A percentile compares a stretch with the other conserved stretches of the same genome.
These are phyloP conservation scores for Coelogynopora nodosa DNA, from an alignment of 2,888 invertebrate genomes.

Conservation along the genomic window DNA sequence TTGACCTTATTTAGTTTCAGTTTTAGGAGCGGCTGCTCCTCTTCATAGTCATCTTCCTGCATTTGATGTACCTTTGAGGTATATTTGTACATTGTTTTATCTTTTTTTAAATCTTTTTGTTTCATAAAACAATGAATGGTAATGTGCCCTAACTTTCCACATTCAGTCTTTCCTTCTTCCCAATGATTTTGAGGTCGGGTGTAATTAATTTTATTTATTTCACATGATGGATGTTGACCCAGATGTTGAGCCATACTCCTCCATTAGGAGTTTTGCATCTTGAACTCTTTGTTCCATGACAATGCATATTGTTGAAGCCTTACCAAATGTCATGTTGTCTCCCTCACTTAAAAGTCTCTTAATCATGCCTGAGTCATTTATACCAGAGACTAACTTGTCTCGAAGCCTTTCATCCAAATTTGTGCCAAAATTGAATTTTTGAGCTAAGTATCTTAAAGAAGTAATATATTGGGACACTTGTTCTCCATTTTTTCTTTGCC, in stretches of 20 bases:
- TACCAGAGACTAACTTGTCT: neutral
- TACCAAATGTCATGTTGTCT: neutral
- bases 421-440: neutral
- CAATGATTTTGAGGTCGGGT: neutral
- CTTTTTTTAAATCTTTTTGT: neutral
- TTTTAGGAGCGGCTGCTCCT: neutral
- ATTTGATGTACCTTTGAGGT: slow-evolving; percentile 13
- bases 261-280: neutral
- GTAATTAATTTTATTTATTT: slow-evolving; percentile 18
- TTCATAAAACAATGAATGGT: slow-evolving; percentile 9
- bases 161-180: slow-evolving; percentile 3
- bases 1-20: neutral
- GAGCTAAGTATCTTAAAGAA: neutral
- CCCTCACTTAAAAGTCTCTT: neutral
- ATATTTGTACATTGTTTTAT: slow-evolving; percentile 1
- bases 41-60: neutral
- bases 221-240: no score
- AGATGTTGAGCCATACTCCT: neutral
- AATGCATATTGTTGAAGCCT: neutral
- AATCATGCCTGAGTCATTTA: neutral
- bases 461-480: neutral
- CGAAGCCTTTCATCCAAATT: neutral
- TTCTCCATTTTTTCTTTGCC: neutral
- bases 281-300: neutral
- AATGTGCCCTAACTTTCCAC: slow-evolving; percentile 22